Evolutionary conservation across 1,140 invertebrate species (phyloP).

Genomic region (Aphaenogaster ashmeadi): DNA sequence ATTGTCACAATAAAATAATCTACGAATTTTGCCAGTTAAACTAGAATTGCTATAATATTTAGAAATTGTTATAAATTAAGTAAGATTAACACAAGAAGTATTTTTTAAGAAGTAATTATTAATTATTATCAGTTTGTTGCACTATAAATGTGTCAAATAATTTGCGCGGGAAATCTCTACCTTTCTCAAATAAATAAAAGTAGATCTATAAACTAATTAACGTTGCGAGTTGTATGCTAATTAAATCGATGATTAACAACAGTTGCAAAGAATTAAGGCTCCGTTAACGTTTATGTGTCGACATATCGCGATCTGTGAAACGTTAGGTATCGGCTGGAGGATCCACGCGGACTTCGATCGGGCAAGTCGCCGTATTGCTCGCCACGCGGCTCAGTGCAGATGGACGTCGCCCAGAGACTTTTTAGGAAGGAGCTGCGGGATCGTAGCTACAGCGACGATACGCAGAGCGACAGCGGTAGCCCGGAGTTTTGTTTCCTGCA

Average conservation of each 20-base stretch:
- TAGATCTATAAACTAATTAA: background rate
- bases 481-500: constrained; percentile 90
- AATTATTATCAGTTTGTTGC: background rate
- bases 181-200: background rate
- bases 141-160: background rate
- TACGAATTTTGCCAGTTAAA: background rate
- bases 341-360: constrained; percentile 90
- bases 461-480: constrained; percentile 86
- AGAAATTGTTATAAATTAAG: background rate
- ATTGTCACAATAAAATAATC: background rate
- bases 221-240: background rate
- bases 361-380: constrained; percentile 92
- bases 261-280: background rate
- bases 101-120: background rate
- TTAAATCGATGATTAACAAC: background rate
- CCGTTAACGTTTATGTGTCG: background rate
- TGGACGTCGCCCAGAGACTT: constrained; percentile 88
- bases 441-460: constrained; percentile 86
- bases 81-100: background rate
- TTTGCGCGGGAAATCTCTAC: background rate
- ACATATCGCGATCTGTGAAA: background rate
- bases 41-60: background rate
- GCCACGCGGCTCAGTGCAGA: constrained; percentile 92
- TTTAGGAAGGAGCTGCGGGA: constrained; percentile 88
- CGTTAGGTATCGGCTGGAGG: constrained; percentile 92